Conservation (phyloP, 30 jellyfish, hydroid and myxozoan genomes). For the Hydractinia echinata region DNA sequence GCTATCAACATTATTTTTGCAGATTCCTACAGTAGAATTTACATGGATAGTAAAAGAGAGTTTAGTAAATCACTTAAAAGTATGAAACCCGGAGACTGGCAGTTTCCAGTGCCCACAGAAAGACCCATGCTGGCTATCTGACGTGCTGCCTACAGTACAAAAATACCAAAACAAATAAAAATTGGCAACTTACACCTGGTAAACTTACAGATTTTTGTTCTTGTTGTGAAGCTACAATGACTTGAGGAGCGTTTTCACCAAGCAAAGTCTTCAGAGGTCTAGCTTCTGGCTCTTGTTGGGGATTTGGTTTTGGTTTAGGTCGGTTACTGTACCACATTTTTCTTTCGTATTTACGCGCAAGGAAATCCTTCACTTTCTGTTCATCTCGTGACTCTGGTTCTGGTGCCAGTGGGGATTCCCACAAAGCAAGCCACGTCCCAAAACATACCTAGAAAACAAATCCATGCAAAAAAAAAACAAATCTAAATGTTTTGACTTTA, state of each 20-base stretch:
- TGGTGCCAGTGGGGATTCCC: slow-evolving; percentile 74
- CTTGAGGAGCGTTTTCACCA: slow-evolving; percentile 61
- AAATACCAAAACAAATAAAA: no score
- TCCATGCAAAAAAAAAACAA: background rate
- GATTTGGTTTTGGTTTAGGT: slow-evolving; percentile 55
- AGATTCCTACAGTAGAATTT: background rate
- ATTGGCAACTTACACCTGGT: background rate
- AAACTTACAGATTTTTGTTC: slow-evolving; percentile 43
- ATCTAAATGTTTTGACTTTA: background rate
- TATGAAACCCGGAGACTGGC: no score
- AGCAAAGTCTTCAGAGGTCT: slow-evolving; percentile 73
- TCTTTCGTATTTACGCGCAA: slow-evolving; percentile 70
- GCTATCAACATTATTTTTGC: background rate
- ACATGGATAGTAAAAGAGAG: no score
- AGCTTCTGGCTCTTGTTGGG: slow-evolving; percentile 67
- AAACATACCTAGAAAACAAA: slow-evolving; percentile 55
- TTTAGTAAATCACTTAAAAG: no score
- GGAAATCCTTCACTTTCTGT: slow-evolving; percentile 80
- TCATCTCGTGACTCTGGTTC: slow-evolving; percentile 95
- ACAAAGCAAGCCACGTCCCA: slow-evolving; percentile 83
- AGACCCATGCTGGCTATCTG: no score
- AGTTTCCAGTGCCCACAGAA: no score
- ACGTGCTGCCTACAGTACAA: no score
- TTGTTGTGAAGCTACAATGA: slow-evolving; percentile 18
- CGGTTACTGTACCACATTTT: slow-evolving; percentile 80